Base-by-base conservation (phyloP, 2,113 vertebrate species). In the Sus scrofa region DNA sequence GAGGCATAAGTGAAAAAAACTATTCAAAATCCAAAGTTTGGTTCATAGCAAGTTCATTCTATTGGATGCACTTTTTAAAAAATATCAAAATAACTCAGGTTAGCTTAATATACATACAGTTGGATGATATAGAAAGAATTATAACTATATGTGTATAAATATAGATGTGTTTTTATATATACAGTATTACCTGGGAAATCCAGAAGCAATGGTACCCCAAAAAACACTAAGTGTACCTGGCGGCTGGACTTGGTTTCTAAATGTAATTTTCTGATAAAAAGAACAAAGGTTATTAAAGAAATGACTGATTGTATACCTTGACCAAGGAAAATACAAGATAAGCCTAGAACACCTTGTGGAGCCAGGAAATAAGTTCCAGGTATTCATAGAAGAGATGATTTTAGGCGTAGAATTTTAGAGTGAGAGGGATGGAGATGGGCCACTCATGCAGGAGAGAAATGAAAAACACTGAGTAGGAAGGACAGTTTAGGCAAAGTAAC, bases 401-500 rank as follows among this genome's bases (percentile, higher is more conserved):
- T 85, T 24, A 50, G 8, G n/a, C 15, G 71, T 67, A 16, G 10
- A 7, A 63, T 54, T 83, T 82, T 44, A 88, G 22, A 94, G 9
- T n/a, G n/a, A 77, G 22, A 83, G 3, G n/a, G 2, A 70, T 60
- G 14, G 18, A 93, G 32, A 32, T 62, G 50, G 24, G 19, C 15
- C 20, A 37, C 27, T 63, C 20, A 2, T 56, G n/a, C 14, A 44
- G 14, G 4, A 50, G 3, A 27, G 7, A 3, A 6, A 0, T 4
- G 32, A 60, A 92, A 67, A 77, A 37, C 26, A 63, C 18, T 83
- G 39, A 87, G 1, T 32, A 19, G 15, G 4, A n/a, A 82, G 26
- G 18, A 30, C 22, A 32, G 1, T 60, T n/a, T 82, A 8, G 82
- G 2, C 3, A 54, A 82, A 86, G 13, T 58, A 77, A 70, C 6